phyloP scores from a whole-genome alignment of 2,113 vertebrate genomes.

The Odontophorus gujanensis region DNA sequence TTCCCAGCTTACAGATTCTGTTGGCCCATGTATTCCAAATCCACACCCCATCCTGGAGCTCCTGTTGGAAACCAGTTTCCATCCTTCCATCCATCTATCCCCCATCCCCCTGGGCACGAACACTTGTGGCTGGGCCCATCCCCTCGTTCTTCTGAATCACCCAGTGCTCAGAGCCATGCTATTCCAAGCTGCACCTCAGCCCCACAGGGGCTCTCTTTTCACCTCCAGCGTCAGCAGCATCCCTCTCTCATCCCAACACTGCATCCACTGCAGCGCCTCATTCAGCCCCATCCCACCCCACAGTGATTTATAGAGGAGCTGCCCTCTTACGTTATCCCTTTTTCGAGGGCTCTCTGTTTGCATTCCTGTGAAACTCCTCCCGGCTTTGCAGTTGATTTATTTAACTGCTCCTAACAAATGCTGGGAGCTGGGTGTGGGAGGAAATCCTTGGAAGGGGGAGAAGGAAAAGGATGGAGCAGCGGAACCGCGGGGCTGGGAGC shows the following conservation, averaged over 20 bases:
- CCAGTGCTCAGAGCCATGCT: accelerated
- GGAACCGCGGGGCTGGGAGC: neutral
- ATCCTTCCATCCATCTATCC: neutral
- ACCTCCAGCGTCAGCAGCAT: neutral
- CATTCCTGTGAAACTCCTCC: neutral
- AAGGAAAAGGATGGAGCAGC: conserved; percentile 39
- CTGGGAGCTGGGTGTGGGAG: conserved; percentile 25
- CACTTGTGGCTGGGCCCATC: neutral
- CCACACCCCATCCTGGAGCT: neutral
- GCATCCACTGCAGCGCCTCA: neutral
- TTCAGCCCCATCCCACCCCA: neutral
- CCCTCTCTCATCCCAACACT: neutral
- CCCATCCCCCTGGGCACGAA: neutral
- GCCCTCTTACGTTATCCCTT: neutral
- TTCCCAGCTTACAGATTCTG: neutral
- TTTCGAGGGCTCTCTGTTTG: neutral
- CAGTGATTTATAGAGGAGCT: neutral
- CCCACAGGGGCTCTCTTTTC: neutral
- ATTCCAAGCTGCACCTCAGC: neutral
- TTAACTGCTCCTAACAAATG: neutral
- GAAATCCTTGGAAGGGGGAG: conserved; percentile 17
- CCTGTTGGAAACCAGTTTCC: neutral
- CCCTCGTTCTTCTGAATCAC: neutral
- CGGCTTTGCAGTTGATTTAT: neutral
- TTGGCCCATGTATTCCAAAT: accelerated